Evolutionary conservation across 2,113 vertebrate species (phyloP).

Genomic region (Orycteropus afer): DNA sequence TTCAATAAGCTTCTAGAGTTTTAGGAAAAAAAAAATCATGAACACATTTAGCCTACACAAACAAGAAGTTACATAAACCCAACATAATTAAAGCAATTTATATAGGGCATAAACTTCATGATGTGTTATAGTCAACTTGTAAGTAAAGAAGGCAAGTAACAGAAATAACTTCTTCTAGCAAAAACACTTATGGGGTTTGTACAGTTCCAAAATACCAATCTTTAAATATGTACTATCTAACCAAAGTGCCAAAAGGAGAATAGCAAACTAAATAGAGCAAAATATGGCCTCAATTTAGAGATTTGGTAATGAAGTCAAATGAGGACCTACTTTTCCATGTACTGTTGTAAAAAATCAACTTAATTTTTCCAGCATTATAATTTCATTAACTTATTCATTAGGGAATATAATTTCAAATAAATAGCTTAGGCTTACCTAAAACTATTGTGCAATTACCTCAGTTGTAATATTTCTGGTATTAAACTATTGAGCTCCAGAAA

Average conservation of each 20-base stretch:
- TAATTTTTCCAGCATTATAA: constrained; percentile 16
- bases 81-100: constrained; percentile 75
- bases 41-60: constrained; percentile 51
- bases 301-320: constrained; percentile 56
- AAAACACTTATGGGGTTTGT: constrained; percentile 74
- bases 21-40: background rate
- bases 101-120: constrained; percentile 70
- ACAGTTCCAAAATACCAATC: constrained; percentile 76
- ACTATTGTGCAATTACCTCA: background rate
- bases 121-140: constrained; percentile 72
- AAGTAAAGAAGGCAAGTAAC: constrained; percentile 73
- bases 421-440: background rate
- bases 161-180: constrained; percentile 74
- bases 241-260: constrained; percentile 57
- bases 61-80: constrained; percentile 69
- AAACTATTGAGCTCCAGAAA: background rate
- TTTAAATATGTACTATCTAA: constrained; percentile 72
- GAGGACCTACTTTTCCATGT: constrained; percentile 50
- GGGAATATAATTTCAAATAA: constrained; percentile 18
- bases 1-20: constrained; percentile 48
- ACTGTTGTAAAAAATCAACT: background rate
- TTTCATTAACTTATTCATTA: constrained; percentile 52
- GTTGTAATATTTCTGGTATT: background rate
- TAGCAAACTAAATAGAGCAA: constrained; percentile 53
- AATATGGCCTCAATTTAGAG: constrained; percentile 66